Percentiles rank a stretch among this genome's conserved stretches.
These are phyloP conservation scores for Muricea muricata DNA, from an alignment of 92 coral and sea anemone species.

Conservation along the genomic window DNA sequence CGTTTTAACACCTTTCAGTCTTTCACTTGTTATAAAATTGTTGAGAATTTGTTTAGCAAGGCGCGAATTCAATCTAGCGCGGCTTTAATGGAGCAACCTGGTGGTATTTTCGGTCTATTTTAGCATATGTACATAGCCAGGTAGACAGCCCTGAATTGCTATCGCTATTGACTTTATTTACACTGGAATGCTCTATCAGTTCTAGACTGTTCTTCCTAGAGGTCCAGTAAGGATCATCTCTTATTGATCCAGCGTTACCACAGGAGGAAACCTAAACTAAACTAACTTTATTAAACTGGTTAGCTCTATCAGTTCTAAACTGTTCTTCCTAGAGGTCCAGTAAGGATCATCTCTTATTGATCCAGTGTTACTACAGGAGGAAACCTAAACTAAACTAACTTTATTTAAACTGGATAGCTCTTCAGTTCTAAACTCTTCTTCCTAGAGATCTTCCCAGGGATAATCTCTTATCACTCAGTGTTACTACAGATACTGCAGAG, in stretches of 20 bases:
- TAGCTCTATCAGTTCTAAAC: too few relatives aligned
- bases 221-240: not conserved
- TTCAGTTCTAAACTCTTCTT: too few relatives aligned
- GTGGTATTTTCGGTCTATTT: not conserved
- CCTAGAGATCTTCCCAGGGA: too few relatives aligned
- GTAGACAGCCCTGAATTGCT: too few relatives aligned
- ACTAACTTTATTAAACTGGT: too few relatives aligned
- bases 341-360: too few relatives aligned
- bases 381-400: too few relatives aligned
- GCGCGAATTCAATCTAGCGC: not conserved
- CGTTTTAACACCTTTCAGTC: not conserved
- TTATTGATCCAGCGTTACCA: not conserved
- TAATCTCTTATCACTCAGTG: too few relatives aligned
- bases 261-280: not conserved
- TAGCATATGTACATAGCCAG: not conserved
- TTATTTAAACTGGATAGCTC: too few relatives aligned
- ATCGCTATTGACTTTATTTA: not conserved
- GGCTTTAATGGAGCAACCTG: not conserved
- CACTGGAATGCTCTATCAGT: not conserved
- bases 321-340: too few relatives aligned
- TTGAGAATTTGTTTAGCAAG: not conserved
- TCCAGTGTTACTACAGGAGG: too few relatives aligned
- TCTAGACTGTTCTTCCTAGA: not conserved
- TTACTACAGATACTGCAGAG: too few relatives aligned
- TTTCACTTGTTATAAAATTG: not conserved